These are phyloP conservation scores for Pristionchus exspectatus DNA, from an alignment of 2,888 invertebrate species.

Conservation along the genomic window DNA sequence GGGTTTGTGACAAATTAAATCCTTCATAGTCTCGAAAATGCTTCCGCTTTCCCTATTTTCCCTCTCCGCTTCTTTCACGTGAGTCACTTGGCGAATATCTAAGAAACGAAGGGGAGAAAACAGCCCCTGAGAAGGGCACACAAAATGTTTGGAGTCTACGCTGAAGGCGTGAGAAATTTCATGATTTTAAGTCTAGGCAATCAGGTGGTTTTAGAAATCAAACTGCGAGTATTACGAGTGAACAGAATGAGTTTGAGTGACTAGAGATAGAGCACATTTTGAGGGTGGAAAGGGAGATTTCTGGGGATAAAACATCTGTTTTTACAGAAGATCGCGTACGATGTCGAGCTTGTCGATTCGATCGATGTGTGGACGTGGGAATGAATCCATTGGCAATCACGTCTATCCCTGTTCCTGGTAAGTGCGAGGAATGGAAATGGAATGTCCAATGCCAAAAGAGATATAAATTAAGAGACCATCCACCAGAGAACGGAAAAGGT, in stretches of 20 bases:
- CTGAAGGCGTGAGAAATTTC: background rate
- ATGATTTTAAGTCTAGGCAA: background rate
- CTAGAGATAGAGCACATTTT: background rate
- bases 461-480: too few species aligned
- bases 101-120: background rate
- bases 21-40: background rate
- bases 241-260: background rate
- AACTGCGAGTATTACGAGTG: background rate
- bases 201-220: background rate
- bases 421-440: background rate
- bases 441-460: too few species aligned
- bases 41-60: background rate
- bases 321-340: slow-evolving; percentile 30
- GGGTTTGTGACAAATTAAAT: background rate
- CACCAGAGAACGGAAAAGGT: too few species aligned
- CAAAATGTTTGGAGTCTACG: background rate
- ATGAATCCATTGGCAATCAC: slow-evolving; percentile 44
- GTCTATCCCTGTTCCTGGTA: background rate
- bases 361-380: slow-evolving; percentile 31
- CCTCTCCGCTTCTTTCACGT: background rate
- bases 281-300: background rate
- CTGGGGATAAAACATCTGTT: background rate
- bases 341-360: slow-evolving; percentile 25
- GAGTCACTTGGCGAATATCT: background rate
- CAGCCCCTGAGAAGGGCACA: background rate